Evolutionary conservation across 2,888 invertebrate genomes (phyloP), one percentile per base, ranked within the genome.

Genomic region (Cyclophora albipunctata): DNA sequence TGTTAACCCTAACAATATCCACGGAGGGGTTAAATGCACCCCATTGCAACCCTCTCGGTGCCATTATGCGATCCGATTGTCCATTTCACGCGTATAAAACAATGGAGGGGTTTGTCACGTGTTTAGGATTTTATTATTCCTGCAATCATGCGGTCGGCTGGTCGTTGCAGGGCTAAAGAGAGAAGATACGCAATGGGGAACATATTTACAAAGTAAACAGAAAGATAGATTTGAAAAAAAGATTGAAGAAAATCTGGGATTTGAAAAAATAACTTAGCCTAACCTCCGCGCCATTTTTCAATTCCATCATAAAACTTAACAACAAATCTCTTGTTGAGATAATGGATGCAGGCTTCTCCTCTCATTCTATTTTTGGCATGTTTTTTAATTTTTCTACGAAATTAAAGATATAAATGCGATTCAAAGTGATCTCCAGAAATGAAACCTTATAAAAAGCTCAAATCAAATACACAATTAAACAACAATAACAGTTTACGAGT

Each of bases 21-120:
- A 37, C 37, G 2, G 1, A 37, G 37, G 37, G 37, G 37, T 37
- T 37, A 37, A 37, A 37, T 5, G 37, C 37, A 37, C 35, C 49
- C 44, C 45, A 50, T 42, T 51, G 52, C 52, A 57, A 35, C 53
- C 54, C 54, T 54, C 47, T 43, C 48, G 55, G 20, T 20, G 20
- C n/a, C 37, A 37, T 37, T 5, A 37, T 42, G 33, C 34, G 43
- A 47, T 48, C 52, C 54, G 45, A 57, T 59, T 59, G 55, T 57
- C 50, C 54, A 53, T 59, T 59, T 57, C 55, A 57, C 55, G 57
- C 49, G 50, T 49, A 52, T 55, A 51, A 49, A 52, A 57, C 52
- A 57, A 54, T 55, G 40, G 45, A 34, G 52, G 45, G 48, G 45
- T 7, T 37, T 37, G 37, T 37, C 37, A 5, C 37, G 37, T 37